Evolutionary conservation across 1,140 invertebrate species (phyloP).

Genomic region (Leptopilina clavipes): DNA sequence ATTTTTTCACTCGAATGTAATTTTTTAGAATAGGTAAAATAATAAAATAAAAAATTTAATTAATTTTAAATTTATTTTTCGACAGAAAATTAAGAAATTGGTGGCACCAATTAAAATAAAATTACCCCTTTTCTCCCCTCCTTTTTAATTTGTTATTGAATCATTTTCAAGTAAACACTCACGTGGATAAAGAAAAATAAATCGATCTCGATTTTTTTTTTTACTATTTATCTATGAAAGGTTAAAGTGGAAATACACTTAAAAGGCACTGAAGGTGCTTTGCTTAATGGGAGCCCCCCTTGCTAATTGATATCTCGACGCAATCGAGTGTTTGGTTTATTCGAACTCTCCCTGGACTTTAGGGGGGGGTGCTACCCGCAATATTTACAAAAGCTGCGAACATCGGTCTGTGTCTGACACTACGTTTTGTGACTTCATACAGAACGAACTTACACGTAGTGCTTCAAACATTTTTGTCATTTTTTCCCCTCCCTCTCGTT

Average conservation of each 20-base stretch:
- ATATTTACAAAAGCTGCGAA: conserved; percentile 71
- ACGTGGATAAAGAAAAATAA: neutral
- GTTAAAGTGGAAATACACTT: conserved; percentile 13
- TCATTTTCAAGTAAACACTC: too few relatives aligned
- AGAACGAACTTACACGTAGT: neutral
- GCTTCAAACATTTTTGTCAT: neutral
- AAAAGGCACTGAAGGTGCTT: conserved; percentile 40
- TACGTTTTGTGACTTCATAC: conserved; percentile 27
- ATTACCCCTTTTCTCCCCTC: too few relatives aligned
- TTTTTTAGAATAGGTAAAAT: too few relatives aligned
- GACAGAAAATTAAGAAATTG: too few relatives aligned
- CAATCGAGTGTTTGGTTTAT: conserved; percentile 74
- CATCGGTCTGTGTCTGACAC: conserved; percentile 67
- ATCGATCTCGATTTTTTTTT: neutral
- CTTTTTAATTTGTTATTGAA: too few relatives aligned
- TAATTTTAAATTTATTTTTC: too few relatives aligned
- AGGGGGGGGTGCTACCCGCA: conserved; percentile 50
- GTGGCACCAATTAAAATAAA: too few relatives aligned
- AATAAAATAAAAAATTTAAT: too few relatives aligned
- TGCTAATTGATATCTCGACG: conserved; percentile 72
- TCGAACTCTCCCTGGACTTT: conserved; percentile 40
- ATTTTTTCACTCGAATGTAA: too few relatives aligned
- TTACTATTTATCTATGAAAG: neutral
- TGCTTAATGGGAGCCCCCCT: conserved; percentile 49
- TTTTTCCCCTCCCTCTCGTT: conserved; percentile 34